Evolutionary conservation across 2,113 vertebrate species (phyloP), one percentile per base, ranked within the genome.

Genomic region (Urocitellus parryii): DNA sequence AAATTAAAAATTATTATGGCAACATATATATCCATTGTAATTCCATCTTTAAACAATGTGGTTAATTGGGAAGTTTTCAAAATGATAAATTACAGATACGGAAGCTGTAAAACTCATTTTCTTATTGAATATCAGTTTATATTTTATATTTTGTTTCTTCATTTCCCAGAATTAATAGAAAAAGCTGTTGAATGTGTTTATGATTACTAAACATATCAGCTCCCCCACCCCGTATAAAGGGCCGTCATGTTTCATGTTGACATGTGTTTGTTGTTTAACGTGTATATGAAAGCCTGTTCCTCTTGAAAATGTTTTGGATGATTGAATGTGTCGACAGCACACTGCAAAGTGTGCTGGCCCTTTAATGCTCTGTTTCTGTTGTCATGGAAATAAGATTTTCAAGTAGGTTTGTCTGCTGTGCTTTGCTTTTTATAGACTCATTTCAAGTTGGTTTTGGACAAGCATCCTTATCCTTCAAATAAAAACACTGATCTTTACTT

Each of bases 351-450:
- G 72, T 93, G 89, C 94, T 97, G 89, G 86, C 97, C 95, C 94
- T 98, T 98, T 98, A 98, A 97, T 95, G 45, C 96, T 98, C 68
- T 96, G 83, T 95, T 98, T 97, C 97, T 96, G 98, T 99, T 98
- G 98, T 98, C 98, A 99, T 98, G 98, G 98, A 98, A 99, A 98
- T 98, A 70, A 93, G 78, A 92, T 94, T 97, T 98, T 98, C 88
- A 97, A 95, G 95, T 96, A 97, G 91, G 68, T 97, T 98, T 98
- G 97, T 98, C 97, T 98, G 89, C 96, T 96, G 83, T 97, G 86
- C 77, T 97, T 97, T 98, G 94, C 97, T 98, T 99, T 98, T 98
- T 98, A 97, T 98, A 98, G 95, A 96, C 53, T 96, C 90, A 39
- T 96, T 98, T 96, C 88, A 98, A 98, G 88, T 97, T 97, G 92